Evolutionary conservation across 23 tunicate species (phyloP), one percentile per base, ranked within the genome.

Genomic region (Diplosoma virens): DNA sequence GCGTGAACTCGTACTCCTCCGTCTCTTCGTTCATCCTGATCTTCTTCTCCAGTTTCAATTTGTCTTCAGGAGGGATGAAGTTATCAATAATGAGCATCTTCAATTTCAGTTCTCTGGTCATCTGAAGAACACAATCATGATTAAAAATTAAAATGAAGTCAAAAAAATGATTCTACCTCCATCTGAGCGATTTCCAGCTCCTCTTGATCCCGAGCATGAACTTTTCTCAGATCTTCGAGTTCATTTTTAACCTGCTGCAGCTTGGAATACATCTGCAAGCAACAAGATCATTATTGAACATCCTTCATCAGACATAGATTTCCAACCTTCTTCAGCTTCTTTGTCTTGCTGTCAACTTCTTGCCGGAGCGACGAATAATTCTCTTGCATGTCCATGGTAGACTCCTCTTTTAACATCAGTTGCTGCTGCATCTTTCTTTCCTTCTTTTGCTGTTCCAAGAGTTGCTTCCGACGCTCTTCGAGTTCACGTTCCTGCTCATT

Each of bases 341-440:
- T 83, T 30, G 99, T 88, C 73, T 94, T 94, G 16, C 59, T 58
- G 0, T 87, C 99, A 22, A 94, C 99, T 69, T 94, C 99, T 67
- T 94, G 95, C 47, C 85, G 78, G 65, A 94, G 74, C 25, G 95
- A 82, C 0, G 88, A 58, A 77, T 82, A 94, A 74, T 73, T 79
- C 53, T 88, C 99, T 58, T 88, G 90, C 29, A 87, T 89, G 30
- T 79, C 95, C 36, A 75, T 70, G 30, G 89, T 86, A 16, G 81
- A 74, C 30, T 87, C 99, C 71, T 87, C 99, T 47, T 82, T 75
- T 37, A 78, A 55, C 25, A 67, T 66, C 48, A 94, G 60, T 52
- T 94, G 71, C 52, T 87, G 99, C 65, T 88, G 67, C 90, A 94
- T 94, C 77, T 79, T 77, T 53, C 99, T 75, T 72, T 94, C 99